A percentile compares a stretch with the other conserved stretches of the same genome.
These are phyloP conservation scores for Crotalus viridis DNA, from an alignment of 2,113 vertebrate species.

Conservation along the genomic window DNA sequence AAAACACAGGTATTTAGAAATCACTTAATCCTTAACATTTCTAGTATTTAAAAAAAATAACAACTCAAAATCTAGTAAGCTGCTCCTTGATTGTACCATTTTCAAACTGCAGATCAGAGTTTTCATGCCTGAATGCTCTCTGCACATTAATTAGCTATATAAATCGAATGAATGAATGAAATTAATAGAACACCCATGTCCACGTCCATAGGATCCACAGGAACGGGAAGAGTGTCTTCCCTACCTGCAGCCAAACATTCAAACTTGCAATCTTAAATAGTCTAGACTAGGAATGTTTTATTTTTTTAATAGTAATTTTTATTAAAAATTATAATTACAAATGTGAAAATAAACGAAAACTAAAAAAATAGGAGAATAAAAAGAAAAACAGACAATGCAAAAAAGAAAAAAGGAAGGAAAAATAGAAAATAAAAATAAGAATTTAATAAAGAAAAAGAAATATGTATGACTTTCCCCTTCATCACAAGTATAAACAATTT, in stretches of 20 bases:
- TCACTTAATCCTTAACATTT: not conserved
- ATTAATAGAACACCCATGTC: not conserved
- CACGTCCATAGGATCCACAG: not conserved
- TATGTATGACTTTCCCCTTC: not conserved
- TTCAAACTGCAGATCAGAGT: not conserved
- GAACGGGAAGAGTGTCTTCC: not conserved
- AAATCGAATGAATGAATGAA: not conserved
- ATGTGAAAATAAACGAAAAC: not conserved
- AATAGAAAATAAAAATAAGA: not conserved
- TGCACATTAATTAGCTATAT: not conserved
- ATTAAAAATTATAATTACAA: not conserved
- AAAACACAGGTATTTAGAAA: not conserved
- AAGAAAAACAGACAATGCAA: not conserved
- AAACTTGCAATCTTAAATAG: not conserved
- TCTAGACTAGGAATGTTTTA: not conserved
- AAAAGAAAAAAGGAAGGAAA: not conserved
- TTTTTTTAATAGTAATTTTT: not conserved
- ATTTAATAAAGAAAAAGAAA: not conserved
- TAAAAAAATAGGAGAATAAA: not conserved
- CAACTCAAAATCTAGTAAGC: not conserved
- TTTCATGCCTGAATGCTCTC: not conserved
- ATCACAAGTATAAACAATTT: not conserved
- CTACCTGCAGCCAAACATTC: not conserved
- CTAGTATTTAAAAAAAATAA: not conserved
- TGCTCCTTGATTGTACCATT: not conserved